phyloP scores from a whole-genome alignment of 37 sponge, comb jelly and placozoan species.

The Chondrosia reniformis region DNA sequence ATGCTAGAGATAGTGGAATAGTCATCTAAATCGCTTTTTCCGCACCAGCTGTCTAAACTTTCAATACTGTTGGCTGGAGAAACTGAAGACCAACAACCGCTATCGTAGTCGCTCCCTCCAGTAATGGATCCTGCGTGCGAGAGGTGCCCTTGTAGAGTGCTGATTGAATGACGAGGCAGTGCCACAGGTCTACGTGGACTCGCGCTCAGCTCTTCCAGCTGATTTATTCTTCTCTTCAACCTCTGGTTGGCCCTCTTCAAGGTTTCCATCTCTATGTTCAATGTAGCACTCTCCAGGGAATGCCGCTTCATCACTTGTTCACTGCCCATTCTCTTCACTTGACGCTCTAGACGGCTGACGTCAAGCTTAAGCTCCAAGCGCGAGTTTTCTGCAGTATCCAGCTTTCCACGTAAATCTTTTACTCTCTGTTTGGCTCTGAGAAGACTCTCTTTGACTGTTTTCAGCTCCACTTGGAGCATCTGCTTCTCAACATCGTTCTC shows the following conservation, averaged over 20 bases:
- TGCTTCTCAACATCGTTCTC: slow-evolving; percentile 27
- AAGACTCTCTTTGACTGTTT: slow-evolving; percentile 29
- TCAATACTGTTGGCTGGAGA: slow-evolving; percentile 13
- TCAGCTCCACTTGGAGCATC: slow-evolving; percentile 29
- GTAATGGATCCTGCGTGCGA: neutral
- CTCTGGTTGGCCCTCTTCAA: slow-evolving; percentile 32
- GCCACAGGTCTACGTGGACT: neutral
- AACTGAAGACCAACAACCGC: slow-evolving; percentile 22
- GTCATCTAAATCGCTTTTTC: neutral
- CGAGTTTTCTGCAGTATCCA: slow-evolving; percentile 41
- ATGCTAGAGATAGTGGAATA: neutral
- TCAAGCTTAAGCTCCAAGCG: slow-evolving; percentile 41
- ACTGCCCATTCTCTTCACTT: slow-evolving; percentile 22
- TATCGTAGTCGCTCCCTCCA: neutral
- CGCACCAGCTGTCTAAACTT: neutral
- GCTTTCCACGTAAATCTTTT: slow-evolving; percentile 16
- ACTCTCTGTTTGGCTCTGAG: slow-evolving; percentile 36
- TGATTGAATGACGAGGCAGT: neutral
- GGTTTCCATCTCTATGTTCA: slow-evolving; percentile 44
- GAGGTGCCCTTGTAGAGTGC: neutral
- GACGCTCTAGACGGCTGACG: slow-evolving; percentile 25
- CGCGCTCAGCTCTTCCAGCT: slow-evolving; percentile 15
- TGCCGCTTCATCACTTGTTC: slow-evolving; percentile 22
- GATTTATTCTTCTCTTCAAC: slow-evolving; percentile 33
- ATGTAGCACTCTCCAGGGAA: slow-evolving; percentile 29